Base-by-base conservation (phyloP, 2,888 invertebrate genomes). In the Arctia plantaginis region DNA sequence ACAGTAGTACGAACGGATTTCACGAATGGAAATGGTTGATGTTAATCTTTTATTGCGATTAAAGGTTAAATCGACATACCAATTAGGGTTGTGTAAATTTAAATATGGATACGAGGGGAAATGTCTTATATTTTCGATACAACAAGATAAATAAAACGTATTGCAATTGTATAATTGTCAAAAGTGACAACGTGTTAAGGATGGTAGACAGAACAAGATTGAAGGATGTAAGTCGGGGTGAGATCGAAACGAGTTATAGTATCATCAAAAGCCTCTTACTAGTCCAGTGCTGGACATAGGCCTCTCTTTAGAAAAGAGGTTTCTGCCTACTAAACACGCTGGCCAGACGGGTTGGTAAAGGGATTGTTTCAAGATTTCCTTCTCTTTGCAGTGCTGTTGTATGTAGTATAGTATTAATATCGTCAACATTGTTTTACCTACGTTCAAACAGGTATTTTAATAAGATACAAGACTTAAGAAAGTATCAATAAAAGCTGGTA, bases 391-490 rank as follows among this genome's bases (percentile, higher is more conserved):
- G n/a, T n/a, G n/a, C n/a, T n/a, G n/a, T n/a, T n/a, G n/a, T n/a
- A n/a, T n/a, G n/a, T 27, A 59, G 13, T 59, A 27, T 27, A 6
- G 15, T 0, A 27, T 13, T 15, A 6, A 13, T 4, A 30, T 27
- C 59, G 15, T 4, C 27, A 59, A 59, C 27, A 27, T 59, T 59
- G 59, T 59, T 12, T 13, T n/a, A n/a, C n/a, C 55, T 27, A n/a
- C 27, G 55, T 59, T n/a, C 55, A n/a, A 27, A 27, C 13, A 27
- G n/a, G 0, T 59, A 59, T 59, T 27, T 59, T 59, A 59, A 59
- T 27, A 4, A 30, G 30, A 78, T 41, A 76, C 81, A 82, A 80
- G 80, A 82, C 83, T 82, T 80, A 84, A 78, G 80, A 81, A 83
- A 82, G 78, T 79, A 69, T 77, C 78, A 78, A 79, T 80, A 64